Base-by-base conservation (phyloP, 2,113 vertebrate species). In the Nerophis lumbriciformis region DNA sequence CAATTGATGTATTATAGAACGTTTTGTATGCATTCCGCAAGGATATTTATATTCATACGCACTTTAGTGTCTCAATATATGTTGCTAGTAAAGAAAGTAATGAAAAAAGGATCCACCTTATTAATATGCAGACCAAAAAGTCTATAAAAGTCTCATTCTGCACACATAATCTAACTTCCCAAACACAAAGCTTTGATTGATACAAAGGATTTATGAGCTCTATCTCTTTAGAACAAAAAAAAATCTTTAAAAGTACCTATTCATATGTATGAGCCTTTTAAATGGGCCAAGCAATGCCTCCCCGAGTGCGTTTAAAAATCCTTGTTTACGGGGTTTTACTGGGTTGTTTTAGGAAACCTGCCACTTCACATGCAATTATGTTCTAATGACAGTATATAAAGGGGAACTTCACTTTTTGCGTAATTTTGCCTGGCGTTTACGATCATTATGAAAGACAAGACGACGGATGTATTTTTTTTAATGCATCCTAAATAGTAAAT, bases 241-340 rank as follows among this genome's bases (percentile, higher is more conserved):
- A 52, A 53, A 6, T 63, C 70, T 66, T 47, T 68, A 68, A 68
- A 64, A 71, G 68, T 71, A 42, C 68, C 71, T 57, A 73, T 78
- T 65, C 76, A 52, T 72, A 71, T 71, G 69, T 66, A 65, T 66
- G 71, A 70, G 62, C 54, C 19, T 80, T 63, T 76, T 60, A 69
- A 71, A 36, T 54, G 0, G 70, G 54, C 48, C 75, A 53, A 21
- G 5, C 14, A 56, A 48, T 60, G 64, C 69, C 77, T 76, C 70
- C 75, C 68, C 53, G 68, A 66, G 66, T 71, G 62, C 51, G 19
- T 53, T 67, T 72, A 28, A 68, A 50, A 72, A 67, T 63, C 65
- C 19, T 11, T n/a, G 5, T 53, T 70, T 68, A 66, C 54, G 48
- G 60, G 70, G 63, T 68, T 73, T 52, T 58, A 59, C 49, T 39